phyloP scores from a whole-genome alignment of 2,113 vertebrate species.

The Rhegmatorhina hoffmannsi region DNA sequence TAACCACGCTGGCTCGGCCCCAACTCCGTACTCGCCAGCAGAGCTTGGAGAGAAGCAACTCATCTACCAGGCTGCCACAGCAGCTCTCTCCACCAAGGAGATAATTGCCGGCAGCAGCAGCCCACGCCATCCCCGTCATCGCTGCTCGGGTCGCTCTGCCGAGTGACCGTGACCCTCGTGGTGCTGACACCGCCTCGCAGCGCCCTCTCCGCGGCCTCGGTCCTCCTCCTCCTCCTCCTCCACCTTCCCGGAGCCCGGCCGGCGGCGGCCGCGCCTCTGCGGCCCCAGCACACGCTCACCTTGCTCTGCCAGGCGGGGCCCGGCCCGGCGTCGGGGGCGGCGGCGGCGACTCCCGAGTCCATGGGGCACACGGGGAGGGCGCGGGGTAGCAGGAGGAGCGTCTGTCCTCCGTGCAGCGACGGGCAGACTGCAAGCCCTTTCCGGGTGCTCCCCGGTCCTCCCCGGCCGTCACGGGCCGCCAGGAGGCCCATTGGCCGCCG shows the following conservation, averaged over 20 bases:
- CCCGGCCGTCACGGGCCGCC: not conserved
- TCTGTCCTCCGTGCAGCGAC: not conserved
- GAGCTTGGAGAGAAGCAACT: not conserved
- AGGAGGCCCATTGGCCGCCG: not conserved
- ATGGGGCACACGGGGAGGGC: not conserved
- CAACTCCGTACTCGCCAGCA: not conserved
- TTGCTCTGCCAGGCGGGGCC: slow-evolving; percentile 48
- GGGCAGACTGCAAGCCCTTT: not conserved
- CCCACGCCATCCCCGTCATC: fast-evolving
- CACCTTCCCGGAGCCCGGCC: not conserved
- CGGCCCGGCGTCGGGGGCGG: slow-evolving; percentile 8
- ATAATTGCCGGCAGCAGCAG: fast-evolving
- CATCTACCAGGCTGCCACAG: not conserved
- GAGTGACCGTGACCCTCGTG: not conserved
- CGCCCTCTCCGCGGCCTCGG: not conserved
- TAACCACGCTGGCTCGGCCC: not conserved
- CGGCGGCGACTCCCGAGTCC: slow-evolving; percentile 75
- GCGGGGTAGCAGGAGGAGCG: fast-evolving
- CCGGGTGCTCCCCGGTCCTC: not conserved
- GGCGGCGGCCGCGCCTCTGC: too few relatives aligned
- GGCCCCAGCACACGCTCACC: slow-evolving; percentile 24
- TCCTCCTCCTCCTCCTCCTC: not conserved
- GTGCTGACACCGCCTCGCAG: not conserved
- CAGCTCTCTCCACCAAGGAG: not conserved
- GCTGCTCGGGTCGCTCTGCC: not conserved